Base-by-base conservation (phyloP, 2,888 invertebrate species). In the Agriopis aurantiaria region DNA sequence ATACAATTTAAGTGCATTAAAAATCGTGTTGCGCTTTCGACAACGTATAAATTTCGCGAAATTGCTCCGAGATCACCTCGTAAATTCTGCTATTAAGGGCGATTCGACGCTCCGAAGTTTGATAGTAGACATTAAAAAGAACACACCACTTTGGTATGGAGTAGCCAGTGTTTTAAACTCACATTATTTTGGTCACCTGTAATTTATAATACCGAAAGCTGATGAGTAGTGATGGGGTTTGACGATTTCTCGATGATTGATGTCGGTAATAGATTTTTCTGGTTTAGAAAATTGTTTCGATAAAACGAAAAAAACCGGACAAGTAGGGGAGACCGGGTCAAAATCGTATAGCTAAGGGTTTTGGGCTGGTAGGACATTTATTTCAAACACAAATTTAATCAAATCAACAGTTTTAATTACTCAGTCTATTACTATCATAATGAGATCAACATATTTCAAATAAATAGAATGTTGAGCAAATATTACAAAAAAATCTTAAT, bases 31-130 rank as follows among this genome's bases (percentile, higher is more conserved):
- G 81, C 62, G 62, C 80, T 78, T 76, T 81, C 84, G 79, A 80
- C 82, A 82, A 80, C 79, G 79, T 82, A 88, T 88, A 88, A 88
- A 88, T 88, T 86, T 85, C 52, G 84, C 87, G 72, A 88, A 88
- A 88, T 89, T 85, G 85, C 80, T 79, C 75, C 75, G 74, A 69
- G 78, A 80, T 82, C 86, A 83, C 82, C 78, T 87, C 86, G 77
- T 88, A 89, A 89, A 89, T 89, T 78, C 72, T 72, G 72, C 76
- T 76, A 79, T 79, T 79, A 79, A 68, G 70, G 61, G 52, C 57
- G 68, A 65, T 67, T 61, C 72, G 71, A 68, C 74, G 70, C 72
- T 53, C 68, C 55, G 23, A n/a, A 51, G 23, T 41, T 61, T 78
- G 76, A 78, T 77, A 71, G 77, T 77, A 74, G 74, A 68, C 71